Conservation (phyloP, 2,797 vertebrate genomes). For the Aotus griseimembra region DNA sequence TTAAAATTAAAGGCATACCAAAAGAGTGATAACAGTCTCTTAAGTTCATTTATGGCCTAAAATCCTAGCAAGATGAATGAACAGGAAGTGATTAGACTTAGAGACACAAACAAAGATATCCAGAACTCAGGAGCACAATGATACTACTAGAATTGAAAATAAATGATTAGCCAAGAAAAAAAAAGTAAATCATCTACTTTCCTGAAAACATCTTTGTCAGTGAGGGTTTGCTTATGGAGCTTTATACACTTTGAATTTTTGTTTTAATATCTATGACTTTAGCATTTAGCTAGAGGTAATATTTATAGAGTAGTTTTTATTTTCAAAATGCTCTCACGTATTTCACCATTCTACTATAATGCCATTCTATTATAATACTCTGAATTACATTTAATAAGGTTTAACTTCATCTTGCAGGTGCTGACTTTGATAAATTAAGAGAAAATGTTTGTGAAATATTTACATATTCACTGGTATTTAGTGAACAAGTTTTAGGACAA, state of each 20-base stretch:
- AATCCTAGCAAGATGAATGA: not conserved
- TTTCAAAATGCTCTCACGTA: not conserved
- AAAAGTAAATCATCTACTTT: not conserved
- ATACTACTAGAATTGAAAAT: not conserved
- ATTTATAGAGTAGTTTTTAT: not conserved
- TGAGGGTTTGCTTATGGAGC: not conserved
- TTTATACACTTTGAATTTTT: not conserved
- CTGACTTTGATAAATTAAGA: not conserved
- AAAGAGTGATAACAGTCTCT: not conserved
- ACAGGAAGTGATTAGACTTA: not conserved
- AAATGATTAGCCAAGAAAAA: not conserved
- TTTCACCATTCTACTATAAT: not conserved
- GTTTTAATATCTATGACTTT: not conserved
- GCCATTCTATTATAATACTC: not conserved
- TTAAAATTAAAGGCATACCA: not conserved
- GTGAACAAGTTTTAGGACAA: not conserved
- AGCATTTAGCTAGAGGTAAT: not conserved
- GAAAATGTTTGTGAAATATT: not conserved
- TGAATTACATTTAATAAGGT: not conserved
- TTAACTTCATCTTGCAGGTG: not conserved
- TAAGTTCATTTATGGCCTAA: not conserved
- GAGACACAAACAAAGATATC: not conserved
- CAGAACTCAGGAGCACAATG: not conserved
- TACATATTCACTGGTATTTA: not conserved
- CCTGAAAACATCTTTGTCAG: not conserved